These are phyloP conservation scores for Pungitius pungitius DNA, from an alignment of 2,113 vertebrate genomes.

Conservation along the genomic window DNA sequence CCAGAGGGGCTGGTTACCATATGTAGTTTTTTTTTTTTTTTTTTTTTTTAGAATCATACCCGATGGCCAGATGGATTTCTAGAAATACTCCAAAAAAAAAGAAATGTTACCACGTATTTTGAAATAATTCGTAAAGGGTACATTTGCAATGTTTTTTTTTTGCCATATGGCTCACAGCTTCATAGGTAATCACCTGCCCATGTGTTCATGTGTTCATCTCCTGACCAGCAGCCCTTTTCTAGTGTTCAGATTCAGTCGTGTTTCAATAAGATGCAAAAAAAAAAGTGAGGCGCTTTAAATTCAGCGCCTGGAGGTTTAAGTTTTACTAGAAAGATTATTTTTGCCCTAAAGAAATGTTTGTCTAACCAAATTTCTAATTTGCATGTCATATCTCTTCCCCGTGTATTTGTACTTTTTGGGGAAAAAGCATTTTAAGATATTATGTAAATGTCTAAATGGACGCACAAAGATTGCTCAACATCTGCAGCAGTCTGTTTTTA, in stretches of 20 bases:
- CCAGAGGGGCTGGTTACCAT: neutral
- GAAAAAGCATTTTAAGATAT: neutral
- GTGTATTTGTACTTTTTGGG: neutral
- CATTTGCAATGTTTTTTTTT: neutral
- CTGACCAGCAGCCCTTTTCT: neutral
- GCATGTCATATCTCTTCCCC: neutral
- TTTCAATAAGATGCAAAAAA: neutral
- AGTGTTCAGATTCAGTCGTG: neutral
- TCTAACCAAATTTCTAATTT: conserved; percentile 11
- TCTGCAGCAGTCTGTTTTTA: neutral
- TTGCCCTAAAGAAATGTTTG: conserved; percentile 22
- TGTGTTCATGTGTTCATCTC: conserved; percentile 12
- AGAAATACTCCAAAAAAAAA: no score
- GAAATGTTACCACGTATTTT: no score
- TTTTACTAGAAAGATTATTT: conserved; percentile 7
- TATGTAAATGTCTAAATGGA: neutral
- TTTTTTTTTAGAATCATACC: no score
- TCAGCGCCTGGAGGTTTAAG: neutral
- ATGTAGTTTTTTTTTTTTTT: neutral
- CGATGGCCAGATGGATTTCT: no score
- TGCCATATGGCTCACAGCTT: neutral
- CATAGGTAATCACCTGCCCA: neutral
- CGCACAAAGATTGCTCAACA: no score
- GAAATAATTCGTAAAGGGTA: conserved; percentile 1
- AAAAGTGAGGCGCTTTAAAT: neutral